Evolutionary conservation across 2,797 vertebrate genomes (phyloP).

Genomic region (Anabas testudineus): DNA sequence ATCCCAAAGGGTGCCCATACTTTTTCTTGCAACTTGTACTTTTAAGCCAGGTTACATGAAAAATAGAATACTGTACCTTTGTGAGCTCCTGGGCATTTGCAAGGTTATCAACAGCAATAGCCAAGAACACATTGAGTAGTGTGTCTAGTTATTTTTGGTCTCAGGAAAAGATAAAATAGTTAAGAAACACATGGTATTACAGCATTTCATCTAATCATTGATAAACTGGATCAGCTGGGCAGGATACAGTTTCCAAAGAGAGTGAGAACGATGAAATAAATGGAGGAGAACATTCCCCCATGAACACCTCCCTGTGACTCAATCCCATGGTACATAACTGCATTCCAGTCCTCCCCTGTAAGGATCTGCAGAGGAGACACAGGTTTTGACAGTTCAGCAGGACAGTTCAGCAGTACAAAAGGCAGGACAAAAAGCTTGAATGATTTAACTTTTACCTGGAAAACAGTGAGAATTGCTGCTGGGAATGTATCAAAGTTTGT

Average conservation of each 20-base stretch:
- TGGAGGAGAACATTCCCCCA: slow-evolving; percentile 94
- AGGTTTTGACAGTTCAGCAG: slow-evolving; percentile 5
- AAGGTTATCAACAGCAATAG: slow-evolving; percentile 97
- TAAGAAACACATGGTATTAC: slow-evolving; percentile 31
- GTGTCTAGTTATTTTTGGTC: slow-evolving; percentile 87
- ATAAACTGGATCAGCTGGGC: slow-evolving; percentile 5
- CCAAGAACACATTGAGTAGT: slow-evolving; percentile 95
- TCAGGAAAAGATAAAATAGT: slow-evolving; percentile 81
- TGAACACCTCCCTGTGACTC: slow-evolving; percentile 94
- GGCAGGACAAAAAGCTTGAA: background rate
- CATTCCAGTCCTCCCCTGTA: slow-evolving; percentile 97
- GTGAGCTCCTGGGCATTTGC: slow-evolving; percentile 98
- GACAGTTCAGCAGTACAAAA: too few species aligned
- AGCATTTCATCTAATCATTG: slow-evolving; percentile 36
- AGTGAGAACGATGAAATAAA: slow-evolving; percentile 96
- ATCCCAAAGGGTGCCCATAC: too few species aligned
- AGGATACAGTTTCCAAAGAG: slow-evolving; percentile 99
- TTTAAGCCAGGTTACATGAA: background rate
- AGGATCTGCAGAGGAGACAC: slow-evolving; percentile 85
- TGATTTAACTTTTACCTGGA: slow-evolving; percentile 87
- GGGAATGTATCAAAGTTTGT: slow-evolving; percentile 98
- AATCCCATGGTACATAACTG: slow-evolving; percentile 97
- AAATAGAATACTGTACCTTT: slow-evolving; percentile 84
- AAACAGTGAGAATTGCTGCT: slow-evolving; percentile 96
- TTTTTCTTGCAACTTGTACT: too few species aligned